phyloP scores from a whole-genome alignment of 2,888 invertebrate species.

The Morpho achilles region DNA sequence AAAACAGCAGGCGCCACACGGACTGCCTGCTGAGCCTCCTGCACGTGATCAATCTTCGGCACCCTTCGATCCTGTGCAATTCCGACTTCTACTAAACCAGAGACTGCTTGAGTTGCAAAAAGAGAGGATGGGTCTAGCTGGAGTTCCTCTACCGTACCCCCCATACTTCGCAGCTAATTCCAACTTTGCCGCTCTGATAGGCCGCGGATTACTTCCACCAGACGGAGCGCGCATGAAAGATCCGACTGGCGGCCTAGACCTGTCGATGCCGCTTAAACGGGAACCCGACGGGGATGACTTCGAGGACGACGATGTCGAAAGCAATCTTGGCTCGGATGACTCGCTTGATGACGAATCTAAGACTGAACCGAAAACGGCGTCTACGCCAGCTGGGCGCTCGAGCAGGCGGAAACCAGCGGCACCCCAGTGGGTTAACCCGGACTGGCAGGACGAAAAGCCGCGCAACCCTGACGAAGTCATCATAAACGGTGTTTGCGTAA shows the following conservation, averaged over 20 bases:
- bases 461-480: slow-evolving; percentile 87
- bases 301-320: slow-evolving; percentile 88
- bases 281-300: slow-evolving; percentile 89
- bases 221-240: slow-evolving; percentile 82
- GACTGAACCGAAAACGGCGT: slow-evolving; percentile 76
- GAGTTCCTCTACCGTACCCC: slow-evolving; percentile 86
- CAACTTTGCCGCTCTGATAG: slow-evolving; percentile 87
- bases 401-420: slow-evolving; percentile 95
- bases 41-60: slow-evolving; percentile 85
- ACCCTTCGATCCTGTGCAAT: slow-evolving; percentile 95
- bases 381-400: slow-evolving; percentile 66
- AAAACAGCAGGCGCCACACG: slow-evolving; percentile 93
- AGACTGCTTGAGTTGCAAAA: slow-evolving; percentile 92
- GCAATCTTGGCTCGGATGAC: slow-evolving; percentile 85
- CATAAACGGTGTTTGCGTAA: slow-evolving; percentile 95
- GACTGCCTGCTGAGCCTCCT: slow-evolving; percentile 85
- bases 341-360: slow-evolving; percentile 80
- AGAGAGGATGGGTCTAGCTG: slow-evolving; percentile 88
- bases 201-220: slow-evolving; percentile 81
- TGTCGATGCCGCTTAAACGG: slow-evolving; percentile 91
- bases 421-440: slow-evolving; percentile 98
- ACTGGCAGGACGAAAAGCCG: slow-evolving; percentile 87
- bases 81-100: slow-evolving; percentile 92
- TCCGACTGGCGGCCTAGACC: slow-evolving; percentile 90
- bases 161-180: slow-evolving; percentile 89